phyloP scores from a whole-genome alignment of 2,888 invertebrate species.

The Orthosia incerta region DNA sequence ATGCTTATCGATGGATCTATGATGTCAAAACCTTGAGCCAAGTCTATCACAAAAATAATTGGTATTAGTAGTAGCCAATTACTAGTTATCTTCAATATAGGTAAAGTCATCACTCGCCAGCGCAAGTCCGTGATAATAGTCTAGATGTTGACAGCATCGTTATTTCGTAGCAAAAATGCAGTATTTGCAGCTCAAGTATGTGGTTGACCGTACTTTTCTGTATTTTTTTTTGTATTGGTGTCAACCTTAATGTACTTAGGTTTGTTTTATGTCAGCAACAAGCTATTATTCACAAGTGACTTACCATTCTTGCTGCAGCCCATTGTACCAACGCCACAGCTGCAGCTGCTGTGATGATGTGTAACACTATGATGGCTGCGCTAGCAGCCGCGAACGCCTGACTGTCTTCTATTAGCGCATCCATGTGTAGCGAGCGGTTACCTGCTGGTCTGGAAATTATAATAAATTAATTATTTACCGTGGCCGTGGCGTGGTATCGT shows the following conservation, averaged over 20 bases:
- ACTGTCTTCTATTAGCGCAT: slow-evolving; percentile 90
- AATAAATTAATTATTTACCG: too few relatives aligned
- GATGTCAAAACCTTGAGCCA: slow-evolving; percentile 1
- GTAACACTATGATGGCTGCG: slow-evolving; percentile 85
- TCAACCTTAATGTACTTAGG: too few relatives aligned
- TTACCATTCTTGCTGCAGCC: slow-evolving; percentile 88
- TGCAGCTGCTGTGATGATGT: slow-evolving; percentile 87
- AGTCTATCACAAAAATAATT: not conserved
- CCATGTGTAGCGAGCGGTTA: slow-evolving; percentile 86
- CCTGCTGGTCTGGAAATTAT: slow-evolving; percentile 78
- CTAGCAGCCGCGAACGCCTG: slow-evolving; percentile 89
- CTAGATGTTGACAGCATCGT: too few relatives aligned
- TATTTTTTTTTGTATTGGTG: too few relatives aligned
- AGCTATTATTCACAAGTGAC: not conserved
- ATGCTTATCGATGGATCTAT: not conserved
- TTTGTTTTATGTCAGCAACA: too few relatives aligned
- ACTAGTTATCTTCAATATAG: not conserved
- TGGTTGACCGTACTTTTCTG: too few relatives aligned
- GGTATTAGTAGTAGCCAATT: not conserved
- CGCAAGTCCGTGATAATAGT: too few relatives aligned
- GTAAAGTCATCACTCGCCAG: not conserved
- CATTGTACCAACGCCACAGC: slow-evolving; percentile 90
- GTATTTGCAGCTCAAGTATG: too few relatives aligned
- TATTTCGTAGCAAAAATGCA: too few relatives aligned
- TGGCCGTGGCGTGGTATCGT: too few relatives aligned